phyloP scores from a whole-genome alignment of 2,113 vertebrate genomes.

The Silurus meridionalis region DNA sequence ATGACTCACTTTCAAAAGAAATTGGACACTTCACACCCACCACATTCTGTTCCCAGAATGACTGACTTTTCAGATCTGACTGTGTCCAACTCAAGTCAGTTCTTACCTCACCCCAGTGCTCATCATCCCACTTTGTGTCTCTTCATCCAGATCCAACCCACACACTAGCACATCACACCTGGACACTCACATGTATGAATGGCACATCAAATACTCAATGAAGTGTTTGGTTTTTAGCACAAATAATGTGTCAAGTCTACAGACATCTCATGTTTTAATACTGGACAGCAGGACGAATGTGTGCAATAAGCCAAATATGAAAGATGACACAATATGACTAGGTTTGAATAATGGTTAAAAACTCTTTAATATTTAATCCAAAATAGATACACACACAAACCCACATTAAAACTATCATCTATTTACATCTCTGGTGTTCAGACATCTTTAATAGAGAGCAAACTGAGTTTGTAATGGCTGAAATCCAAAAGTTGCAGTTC shows the following conservation, averaged over 20 bases:
- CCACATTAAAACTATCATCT: background rate
- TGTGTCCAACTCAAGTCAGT: conserved; percentile 39
- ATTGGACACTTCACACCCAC: conserved; percentile 67
- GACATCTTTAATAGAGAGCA: background rate
- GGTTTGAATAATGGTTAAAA: background rate
- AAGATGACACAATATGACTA: background rate
- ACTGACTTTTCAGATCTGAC: conserved; percentile 49
- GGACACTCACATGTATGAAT: conserved; percentile 11
- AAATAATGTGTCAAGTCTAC: background rate
- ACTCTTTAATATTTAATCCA: background rate
- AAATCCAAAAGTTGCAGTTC: background rate
- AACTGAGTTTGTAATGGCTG: background rate
- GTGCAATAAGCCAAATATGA: background rate
- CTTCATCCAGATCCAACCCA: conserved; percentile 62
- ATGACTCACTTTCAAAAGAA: conserved; percentile 62
- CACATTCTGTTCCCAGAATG: conserved; percentile 66
- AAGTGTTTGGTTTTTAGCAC: background rate
- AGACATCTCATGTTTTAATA: background rate
- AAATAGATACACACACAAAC: conserved; percentile 21
- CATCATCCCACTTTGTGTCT: conserved; percentile 54
- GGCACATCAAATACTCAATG: conserved; percentile 6
- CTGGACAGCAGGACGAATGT: too few species aligned
- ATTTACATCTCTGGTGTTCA: background rate
- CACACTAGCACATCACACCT: conserved; percentile 12
- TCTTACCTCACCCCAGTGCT: conserved; percentile 25